Evolutionary conservation across 2,113 vertebrate species (phyloP).

Genomic region (Monarcha castaneiventris): DNA sequence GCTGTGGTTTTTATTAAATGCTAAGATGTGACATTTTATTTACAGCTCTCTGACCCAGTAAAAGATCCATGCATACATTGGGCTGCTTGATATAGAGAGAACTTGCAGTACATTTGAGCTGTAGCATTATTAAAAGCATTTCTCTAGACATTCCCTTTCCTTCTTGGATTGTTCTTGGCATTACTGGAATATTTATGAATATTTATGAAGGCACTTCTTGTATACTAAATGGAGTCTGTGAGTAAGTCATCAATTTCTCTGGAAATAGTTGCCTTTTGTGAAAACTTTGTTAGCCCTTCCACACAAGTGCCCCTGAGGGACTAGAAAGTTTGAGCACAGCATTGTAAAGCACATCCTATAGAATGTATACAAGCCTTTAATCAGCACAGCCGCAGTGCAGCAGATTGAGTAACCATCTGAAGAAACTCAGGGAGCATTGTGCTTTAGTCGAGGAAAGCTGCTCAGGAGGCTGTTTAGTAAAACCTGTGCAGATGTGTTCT

Average conservation of each 20-base stretch:
- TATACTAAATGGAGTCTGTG: not conserved
- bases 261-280: not conserved
- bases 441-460: not conserved
- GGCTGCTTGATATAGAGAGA: not conserved
- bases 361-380: not conserved
- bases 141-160: not conserved
- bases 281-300: not conserved
- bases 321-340: not conserved
- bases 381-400: not conserved
- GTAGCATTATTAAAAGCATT: slow-evolving; percentile 32
- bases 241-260: not conserved
- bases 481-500: not conserved
- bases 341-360: not conserved
- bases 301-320: not conserved
- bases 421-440: not conserved
- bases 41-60: not conserved
- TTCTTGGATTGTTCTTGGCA: slow-evolving; percentile 34
- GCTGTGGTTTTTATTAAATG: slow-evolving; percentile 32
- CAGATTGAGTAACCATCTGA: not conserved
- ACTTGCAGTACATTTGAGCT: not conserved
- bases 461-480: not conserved
- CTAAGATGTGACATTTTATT: slow-evolving; percentile 1
- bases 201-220: slow-evolving; percentile 33
- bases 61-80: not conserved
- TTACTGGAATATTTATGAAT: slow-evolving; percentile 46